phyloP scores from a whole-genome alignment of 2,888 invertebrate species.

The Tortricodes alternella region DNA sequence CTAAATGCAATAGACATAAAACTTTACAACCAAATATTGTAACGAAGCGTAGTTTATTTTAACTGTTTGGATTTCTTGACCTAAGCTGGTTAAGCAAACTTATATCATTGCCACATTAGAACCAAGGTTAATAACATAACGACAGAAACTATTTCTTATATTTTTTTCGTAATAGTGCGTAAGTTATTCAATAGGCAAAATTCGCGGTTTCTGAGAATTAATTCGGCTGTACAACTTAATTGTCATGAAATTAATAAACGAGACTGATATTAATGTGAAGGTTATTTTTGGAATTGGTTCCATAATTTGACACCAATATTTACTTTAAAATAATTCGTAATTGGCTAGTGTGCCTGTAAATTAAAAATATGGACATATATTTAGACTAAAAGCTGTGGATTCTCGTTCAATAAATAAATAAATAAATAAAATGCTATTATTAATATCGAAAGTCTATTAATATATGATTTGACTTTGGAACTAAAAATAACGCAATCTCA shows the following conservation, averaged over 20 bases:
- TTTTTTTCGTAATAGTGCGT: constrained; percentile 28
- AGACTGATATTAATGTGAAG: constrained; percentile 11
- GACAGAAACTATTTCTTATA: constrained; percentile 34
- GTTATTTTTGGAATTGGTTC: constrained; percentile 9
- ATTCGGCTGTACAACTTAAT: constrained; percentile 12
- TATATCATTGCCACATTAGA: constrained; percentile 23
- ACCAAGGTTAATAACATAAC: constrained; percentile 49
- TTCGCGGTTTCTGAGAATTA: constrained; percentile 7
- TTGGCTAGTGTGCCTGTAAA: no score
- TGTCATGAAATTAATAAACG: constrained; percentile 19
- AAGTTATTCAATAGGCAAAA: constrained; percentile 16
- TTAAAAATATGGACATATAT: no score
- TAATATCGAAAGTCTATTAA: no score
- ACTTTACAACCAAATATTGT: constrained; percentile 3
- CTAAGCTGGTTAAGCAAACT: constrained; percentile 16
- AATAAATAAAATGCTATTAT: no score
- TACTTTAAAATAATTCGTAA: background rate
- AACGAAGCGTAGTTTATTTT: background rate
- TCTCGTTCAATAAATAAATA: no score
- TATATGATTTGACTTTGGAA: no score
- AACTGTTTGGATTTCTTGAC: constrained; percentile 2
- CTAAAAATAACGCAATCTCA: no score
- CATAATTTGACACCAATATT: constrained; percentile 7
- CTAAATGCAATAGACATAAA: constrained; percentile 3
- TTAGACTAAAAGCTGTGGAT: no score